Evolutionary conservation across 2,797 vertebrate genomes (phyloP).

Genomic region (Cynodonichthys magdalenae): DNA sequence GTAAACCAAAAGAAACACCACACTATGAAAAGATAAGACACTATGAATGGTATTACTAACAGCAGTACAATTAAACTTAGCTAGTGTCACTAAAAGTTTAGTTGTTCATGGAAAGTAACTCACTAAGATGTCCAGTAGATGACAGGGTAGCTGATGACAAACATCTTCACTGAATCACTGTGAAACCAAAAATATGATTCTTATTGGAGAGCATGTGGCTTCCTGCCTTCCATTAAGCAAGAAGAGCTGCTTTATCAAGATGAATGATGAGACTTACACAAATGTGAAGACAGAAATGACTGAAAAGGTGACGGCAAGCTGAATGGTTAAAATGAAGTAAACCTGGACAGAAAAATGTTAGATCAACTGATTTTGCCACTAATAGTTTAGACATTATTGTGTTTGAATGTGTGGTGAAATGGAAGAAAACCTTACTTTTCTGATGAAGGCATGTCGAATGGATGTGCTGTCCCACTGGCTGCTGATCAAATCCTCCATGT

Average conservation of each 20-base stretch:
- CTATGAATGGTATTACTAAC: background rate
- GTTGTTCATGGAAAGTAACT: constrained; percentile 66
- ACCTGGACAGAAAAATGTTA: constrained; percentile 80
- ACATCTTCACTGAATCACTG: constrained; percentile 83
- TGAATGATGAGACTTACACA: constrained; percentile 83
- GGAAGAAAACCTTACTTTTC: constrained; percentile 78
- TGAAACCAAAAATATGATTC: constrained; percentile 33
- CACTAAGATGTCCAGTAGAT: constrained; percentile 92
- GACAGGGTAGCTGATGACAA: constrained; percentile 81
- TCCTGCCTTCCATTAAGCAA: background rate
- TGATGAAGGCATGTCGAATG: constrained; percentile 89
- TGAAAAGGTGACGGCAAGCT: constrained; percentile 87
- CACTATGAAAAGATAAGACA: constrained; percentile 74
- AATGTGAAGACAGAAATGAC: constrained; percentile 90
- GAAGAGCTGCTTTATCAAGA: constrained; percentile 2
- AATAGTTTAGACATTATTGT: background rate
- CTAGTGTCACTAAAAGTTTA: background rate
- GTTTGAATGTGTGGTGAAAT: background rate
- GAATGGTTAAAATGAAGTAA: constrained; percentile 89
- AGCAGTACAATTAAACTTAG: background rate
- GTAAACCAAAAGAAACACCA: constrained; percentile 88
- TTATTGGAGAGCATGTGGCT: constrained; percentile 12
- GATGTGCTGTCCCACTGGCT: constrained; percentile 85
- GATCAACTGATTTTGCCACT: background rate
- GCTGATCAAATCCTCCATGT: constrained; percentile 66